A percentile compares a stretch with the other conserved stretches of the same genome.
Conservation (phyloP, 2,797 vertebrate genomes). For the Tenualosa ilisha region DNA sequence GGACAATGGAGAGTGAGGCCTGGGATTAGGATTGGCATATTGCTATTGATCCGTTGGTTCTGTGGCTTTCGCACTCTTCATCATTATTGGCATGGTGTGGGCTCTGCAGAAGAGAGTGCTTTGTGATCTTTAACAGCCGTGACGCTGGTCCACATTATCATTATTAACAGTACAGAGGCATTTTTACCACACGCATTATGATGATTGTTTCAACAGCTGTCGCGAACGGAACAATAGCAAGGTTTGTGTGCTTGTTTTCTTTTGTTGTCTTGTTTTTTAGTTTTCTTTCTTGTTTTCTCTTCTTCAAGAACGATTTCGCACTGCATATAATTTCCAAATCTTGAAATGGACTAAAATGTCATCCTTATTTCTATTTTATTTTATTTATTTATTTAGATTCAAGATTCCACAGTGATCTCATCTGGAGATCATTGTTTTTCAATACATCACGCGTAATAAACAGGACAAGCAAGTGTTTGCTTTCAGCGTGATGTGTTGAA, state of each 20-base stretch:
- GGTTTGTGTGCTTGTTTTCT: not conserved
- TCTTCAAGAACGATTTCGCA: not conserved
- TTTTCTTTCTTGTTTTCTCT: not conserved
- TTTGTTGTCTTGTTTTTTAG: not conserved
- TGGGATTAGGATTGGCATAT: constrained; percentile 77
- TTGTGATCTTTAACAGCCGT: constrained; percentile 16
- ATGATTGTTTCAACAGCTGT: constrained; percentile 10
- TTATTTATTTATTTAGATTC: not conserved
- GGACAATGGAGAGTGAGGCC: constrained; percentile 66
- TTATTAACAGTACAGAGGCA: not conserved
- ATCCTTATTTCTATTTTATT: not conserved
- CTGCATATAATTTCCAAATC: not conserved
- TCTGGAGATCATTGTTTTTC: not conserved
- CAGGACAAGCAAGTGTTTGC: not conserved
- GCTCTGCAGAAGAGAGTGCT: not conserved
- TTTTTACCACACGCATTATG: not conserved
- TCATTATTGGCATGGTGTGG: constrained; percentile 21
- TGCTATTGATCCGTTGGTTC: constrained; percentile 75
- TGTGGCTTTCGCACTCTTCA: constrained; percentile 48
- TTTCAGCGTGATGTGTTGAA: not conserved
- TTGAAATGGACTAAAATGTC: not conserved
- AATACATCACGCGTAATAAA: not conserved
- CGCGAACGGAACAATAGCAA: not conserved
- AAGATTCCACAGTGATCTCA: not conserved
- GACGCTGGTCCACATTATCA: constrained; percentile 12